Evolutionary conservation across 2,888 invertebrate genomes (phyloP), one percentile per base, ranked within the genome.

Genomic region (Lithophane semibrunnea): DNA sequence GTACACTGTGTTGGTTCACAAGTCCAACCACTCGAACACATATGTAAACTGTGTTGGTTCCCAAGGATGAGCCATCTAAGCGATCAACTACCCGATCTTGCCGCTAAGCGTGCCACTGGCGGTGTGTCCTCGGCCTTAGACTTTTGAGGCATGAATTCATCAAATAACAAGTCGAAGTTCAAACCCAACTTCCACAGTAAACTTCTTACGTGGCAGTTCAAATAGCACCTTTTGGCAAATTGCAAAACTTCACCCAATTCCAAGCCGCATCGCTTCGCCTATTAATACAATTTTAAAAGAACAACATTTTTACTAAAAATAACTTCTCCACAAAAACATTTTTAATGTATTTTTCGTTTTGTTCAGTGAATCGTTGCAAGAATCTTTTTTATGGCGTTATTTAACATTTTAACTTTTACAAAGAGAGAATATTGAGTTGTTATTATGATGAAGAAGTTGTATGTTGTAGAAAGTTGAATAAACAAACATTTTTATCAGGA

Each of bases 231-330:
- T 74, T 60, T 63, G 58, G 68, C 37, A 84, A 86, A 88, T 88
- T 86, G 72, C 77, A 67, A 88, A 86, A 86, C 68, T 88, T 87
- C 60, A 64, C 58, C 72, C 58, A 75, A 86, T 79, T 64, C 29
- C 64, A 63, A 21, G 29, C 56, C 54, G 47, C 67, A 69, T 75
- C 37, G 61, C 52, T 66, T 49, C 73, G 13, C 63, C 65, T 75
- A 47, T 68, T 80, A 77, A 77, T 70, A 67, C 1, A 13, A 54
- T 68, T 84, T 74, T 42, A 54, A 47, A 44, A 72, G 68, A 61
- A 79, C 60, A 79, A 74, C 49, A 73, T 47, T 75, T 44, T 75
- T 76, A 76, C 47, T 79, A 77, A 79, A 81, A 83, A 73, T 54
- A 74, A 65, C 68, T 81, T 87, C 21, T 68, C 21, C 49, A 58